A percentile compares a stretch with the other conserved stretches of the same genome.
These are phyloP conservation scores for Cheilosia scutellata DNA, from an alignment of 2,888 invertebrate species.

Conservation along the genomic window DNA sequence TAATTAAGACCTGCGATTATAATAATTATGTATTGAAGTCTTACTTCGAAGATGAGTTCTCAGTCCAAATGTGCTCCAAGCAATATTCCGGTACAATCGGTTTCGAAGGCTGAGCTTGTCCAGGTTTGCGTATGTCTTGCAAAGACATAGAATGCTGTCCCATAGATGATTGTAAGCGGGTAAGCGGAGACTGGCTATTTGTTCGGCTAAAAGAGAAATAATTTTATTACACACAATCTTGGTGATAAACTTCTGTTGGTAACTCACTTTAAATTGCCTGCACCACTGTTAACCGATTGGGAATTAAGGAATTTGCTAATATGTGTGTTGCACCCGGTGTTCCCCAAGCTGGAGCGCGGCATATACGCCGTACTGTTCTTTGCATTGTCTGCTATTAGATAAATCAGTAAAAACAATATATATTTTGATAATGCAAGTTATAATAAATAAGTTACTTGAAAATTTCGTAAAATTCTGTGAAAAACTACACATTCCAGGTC, in stretches of 20 bases:
- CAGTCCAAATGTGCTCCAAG: slow-evolving; percentile 95
- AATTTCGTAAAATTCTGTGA: slow-evolving; percentile 80
- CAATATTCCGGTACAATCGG: slow-evolving; percentile 94
- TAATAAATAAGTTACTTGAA: slow-evolving; percentile 74
- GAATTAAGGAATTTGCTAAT: slow-evolving; percentile 79
- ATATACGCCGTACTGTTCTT: slow-evolving; percentile 79
- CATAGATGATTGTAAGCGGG: slow-evolving; percentile 82
- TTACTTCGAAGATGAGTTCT: slow-evolving; percentile 86
- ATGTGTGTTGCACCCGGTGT: slow-evolving; percentile 78
- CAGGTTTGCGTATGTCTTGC: slow-evolving; percentile 84
- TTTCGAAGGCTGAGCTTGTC: slow-evolving; percentile 86
- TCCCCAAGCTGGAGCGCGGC: slow-evolving; percentile 78
- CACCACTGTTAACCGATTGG: slow-evolving; percentile 80
- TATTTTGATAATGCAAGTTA: neutral
- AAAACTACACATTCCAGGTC: slow-evolving; percentile 78
- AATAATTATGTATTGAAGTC: slow-evolving; percentile 77
- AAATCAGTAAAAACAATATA: neutral
- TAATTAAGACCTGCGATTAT: neutral
- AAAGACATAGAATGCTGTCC: slow-evolving; percentile 81
- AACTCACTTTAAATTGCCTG: slow-evolving; percentile 80
- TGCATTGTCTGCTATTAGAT: slow-evolving; percentile 74
- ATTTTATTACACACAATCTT: too few relatives aligned
- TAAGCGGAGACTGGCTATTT: slow-evolving; percentile 81
- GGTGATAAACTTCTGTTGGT: neutral
- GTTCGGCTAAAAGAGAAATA: slow-evolving; percentile 79